These are phyloP conservation scores for Antheraea assamensis DNA, from an alignment of 2,888 invertebrate species.

Conservation along the genomic window DNA sequence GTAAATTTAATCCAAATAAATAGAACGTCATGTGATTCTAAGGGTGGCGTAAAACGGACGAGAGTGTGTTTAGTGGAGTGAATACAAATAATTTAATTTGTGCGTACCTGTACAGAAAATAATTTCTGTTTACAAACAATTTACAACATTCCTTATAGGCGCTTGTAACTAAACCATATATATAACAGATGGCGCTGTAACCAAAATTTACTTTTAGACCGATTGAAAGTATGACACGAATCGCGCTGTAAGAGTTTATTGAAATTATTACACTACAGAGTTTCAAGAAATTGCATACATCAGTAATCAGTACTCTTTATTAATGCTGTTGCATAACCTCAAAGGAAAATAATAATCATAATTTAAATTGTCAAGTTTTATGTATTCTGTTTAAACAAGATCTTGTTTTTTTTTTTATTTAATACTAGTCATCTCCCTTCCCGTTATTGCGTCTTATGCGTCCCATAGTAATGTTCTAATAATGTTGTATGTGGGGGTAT, in stretches of 20 bases:
- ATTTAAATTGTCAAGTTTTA: no score
- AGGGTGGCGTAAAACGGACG: slow-evolving; percentile 48
- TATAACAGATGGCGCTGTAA: slow-evolving; percentile 9
- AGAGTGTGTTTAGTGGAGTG: slow-evolving; percentile 43
- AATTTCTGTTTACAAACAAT: slow-evolving; percentile 23
- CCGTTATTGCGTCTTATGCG: no score
- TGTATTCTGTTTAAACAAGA: no score
- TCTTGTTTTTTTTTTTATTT: no score
- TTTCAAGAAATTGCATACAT: no score
- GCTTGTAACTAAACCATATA: background rate
- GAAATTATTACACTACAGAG: background rate
- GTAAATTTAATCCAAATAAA: slow-evolving; percentile 17
- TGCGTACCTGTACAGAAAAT: slow-evolving; percentile 29
- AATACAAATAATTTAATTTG: slow-evolving; percentile 61
- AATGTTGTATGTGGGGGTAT: no score
- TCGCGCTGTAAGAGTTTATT: background rate
- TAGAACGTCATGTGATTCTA: slow-evolving; percentile 16
- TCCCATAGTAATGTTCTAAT: no score
- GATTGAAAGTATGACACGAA: background rate
- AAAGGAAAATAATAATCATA: no score
- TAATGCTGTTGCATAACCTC: no score
- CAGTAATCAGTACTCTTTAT: no score
- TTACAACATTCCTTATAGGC: background rate
- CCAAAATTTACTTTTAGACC: background rate
- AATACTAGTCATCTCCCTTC: no score